These are phyloP conservation scores for Ephestia elutella DNA, from an alignment of 1,140 invertebrate genomes.

Conservation along the genomic window DNA sequence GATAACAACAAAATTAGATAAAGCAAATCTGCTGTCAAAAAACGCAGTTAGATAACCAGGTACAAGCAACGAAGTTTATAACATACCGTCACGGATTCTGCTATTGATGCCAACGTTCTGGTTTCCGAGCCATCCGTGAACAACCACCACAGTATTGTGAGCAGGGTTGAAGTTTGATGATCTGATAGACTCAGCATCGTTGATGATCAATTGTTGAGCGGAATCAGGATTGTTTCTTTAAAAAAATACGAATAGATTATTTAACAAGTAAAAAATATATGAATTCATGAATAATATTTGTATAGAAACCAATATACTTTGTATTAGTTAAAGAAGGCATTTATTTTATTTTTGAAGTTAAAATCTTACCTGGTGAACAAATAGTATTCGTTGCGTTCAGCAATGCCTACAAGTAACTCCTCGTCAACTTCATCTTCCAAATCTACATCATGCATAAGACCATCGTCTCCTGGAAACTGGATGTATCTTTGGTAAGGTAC, in stretches of 20 bases:
- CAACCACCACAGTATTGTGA: constrained; percentile 29
- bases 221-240: background rate
- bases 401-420: constrained; percentile 27
- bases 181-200: constrained; percentile 26
- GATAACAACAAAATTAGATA: too few relatives aligned
- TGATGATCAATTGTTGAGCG: background rate
- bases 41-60: too few relatives aligned
- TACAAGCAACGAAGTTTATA: background rate
- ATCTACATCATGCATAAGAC: constrained; percentile 18
- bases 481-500: constrained; percentile 17
- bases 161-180: constrained; percentile 33
- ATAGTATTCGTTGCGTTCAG: constrained; percentile 31
- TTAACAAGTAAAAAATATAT: too few relatives aligned
- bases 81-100: constrained; percentile 32
- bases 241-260: too few relatives aligned
- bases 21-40: too few relatives aligned
- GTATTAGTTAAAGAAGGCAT: too few relatives aligned
- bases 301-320: too few relatives aligned
- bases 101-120: constrained; percentile 30
- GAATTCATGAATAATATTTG: too few relatives aligned
- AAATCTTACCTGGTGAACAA: constrained; percentile 28
- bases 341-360: background rate
- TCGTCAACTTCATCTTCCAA: constrained; percentile 31
- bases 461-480: constrained; percentile 30
- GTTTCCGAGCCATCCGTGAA: constrained; percentile 42